phyloP scores from a whole-genome alignment of 2,113 vertebrate genomes.

The Myrmecobius fasciatus region DNA sequence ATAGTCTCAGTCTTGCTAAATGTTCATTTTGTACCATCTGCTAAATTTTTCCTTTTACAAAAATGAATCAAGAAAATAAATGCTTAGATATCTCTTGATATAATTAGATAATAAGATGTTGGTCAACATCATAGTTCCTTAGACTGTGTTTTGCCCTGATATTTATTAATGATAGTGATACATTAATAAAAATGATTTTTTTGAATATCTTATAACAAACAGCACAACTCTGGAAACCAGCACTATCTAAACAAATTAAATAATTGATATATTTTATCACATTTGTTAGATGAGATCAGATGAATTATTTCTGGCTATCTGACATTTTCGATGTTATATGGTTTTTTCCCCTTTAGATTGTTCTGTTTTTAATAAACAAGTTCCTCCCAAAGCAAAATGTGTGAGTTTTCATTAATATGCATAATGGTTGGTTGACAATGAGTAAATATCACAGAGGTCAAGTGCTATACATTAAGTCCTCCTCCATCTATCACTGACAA shows the following conservation, averaged over 20 bases:
- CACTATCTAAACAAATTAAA: conserved; percentile 55
- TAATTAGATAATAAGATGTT: conserved; percentile 28
- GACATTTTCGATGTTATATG: conserved; percentile 19
- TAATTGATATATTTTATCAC: conserved; percentile 45
- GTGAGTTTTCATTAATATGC: conserved; percentile 17
- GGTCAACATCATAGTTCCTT: conserved; percentile 16
- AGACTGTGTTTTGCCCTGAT: not conserved
- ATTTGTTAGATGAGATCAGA: not conserved
- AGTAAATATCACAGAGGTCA: conserved; percentile 9
- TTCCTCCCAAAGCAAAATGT: conserved; percentile 14
- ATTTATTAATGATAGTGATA: conserved; percentile 43
- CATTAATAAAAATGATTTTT: conserved; percentile 24
- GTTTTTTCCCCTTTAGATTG: conserved; percentile 22
- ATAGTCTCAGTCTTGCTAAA: conserved; percentile 26
- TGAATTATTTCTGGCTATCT: conserved; percentile 44
- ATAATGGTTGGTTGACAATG: conserved; percentile 20
- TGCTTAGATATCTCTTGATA: not conserved
- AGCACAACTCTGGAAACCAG: conserved; percentile 15
- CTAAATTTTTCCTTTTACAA: conserved; percentile 27
- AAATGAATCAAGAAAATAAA: not conserved
- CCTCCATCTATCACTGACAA: not conserved
- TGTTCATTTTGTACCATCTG: conserved; percentile 27
- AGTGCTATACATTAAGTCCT: not conserved
- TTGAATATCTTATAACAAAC: conserved; percentile 31
- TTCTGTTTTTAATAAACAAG: not conserved